A percentile compares a stretch with the other conserved stretches of the same genome.
Conservation (phyloP, 2,113 vertebrate species). For the Osmerus eperlanus region DNA sequence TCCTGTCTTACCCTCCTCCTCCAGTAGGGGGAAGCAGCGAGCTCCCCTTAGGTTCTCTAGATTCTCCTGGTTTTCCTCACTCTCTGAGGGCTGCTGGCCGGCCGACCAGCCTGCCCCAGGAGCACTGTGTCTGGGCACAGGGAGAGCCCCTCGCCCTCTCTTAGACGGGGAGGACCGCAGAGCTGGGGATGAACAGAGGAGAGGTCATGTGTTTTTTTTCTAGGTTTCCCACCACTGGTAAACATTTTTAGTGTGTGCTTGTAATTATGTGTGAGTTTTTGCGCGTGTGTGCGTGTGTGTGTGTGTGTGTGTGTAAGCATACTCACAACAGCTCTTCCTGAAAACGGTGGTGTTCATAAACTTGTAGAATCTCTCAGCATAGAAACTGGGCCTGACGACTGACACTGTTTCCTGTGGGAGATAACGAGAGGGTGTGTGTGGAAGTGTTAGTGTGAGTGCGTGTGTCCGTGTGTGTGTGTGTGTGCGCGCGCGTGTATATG, state of each 20-base stretch:
- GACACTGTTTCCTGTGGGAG: constrained; percentile 88
- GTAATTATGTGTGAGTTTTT: not conserved
- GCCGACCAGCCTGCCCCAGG: constrained; percentile 76
- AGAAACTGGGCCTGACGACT: constrained; percentile 94
- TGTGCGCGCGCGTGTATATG: not conserved
- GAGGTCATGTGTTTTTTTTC: not conserved
- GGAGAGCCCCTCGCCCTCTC: constrained; percentile 82
- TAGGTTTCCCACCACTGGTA: not conserved
- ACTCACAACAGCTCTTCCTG: constrained; percentile 93
- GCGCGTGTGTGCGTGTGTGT: not conserved
- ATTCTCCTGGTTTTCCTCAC: constrained; percentile 79
- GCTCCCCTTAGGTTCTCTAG: constrained; percentile 84
- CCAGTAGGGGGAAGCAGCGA: constrained; percentile 80
- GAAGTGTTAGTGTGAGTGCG: not conserved
- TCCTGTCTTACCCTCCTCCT: constrained; percentile 79
- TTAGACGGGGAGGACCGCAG: constrained; percentile 93
- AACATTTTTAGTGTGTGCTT: not conserved
- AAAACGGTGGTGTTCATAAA: constrained; percentile 94
- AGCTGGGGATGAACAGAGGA: constrained; percentile 66
- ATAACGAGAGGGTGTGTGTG: not conserved
- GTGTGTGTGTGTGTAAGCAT: not conserved
- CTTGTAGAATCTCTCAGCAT: constrained; percentile 94
- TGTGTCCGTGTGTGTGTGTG: not conserved
- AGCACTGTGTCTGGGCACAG: constrained; percentile 75
- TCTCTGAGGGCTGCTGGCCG: constrained; percentile 80